phyloP scores from a whole-genome alignment of 2,888 invertebrate genomes.

The Drosophila imparisetae region DNA sequence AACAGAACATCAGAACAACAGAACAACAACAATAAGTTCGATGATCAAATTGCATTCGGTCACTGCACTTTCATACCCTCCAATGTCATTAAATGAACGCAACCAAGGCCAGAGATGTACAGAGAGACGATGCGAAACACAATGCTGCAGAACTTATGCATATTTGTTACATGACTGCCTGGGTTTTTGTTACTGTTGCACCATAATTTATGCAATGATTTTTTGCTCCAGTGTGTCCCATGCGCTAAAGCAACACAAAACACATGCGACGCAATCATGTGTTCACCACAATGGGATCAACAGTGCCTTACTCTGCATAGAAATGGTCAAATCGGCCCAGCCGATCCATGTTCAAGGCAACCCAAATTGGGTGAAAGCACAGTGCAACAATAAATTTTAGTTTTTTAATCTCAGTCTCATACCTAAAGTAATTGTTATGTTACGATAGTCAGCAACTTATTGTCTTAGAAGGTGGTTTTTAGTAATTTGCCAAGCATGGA shows the following conservation, averaged over 20 bases:
- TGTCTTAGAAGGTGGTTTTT: not conserved
- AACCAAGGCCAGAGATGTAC: not conserved
- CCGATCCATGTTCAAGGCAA: not conserved
- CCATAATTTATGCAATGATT: conserved; percentile 71
- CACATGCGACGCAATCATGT: conserved; percentile 40
- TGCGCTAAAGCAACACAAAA: conserved; percentile 59
- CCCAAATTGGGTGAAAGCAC: not conserved
- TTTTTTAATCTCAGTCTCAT: not conserved
- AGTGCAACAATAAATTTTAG: not conserved
- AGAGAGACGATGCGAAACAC: not conserved
- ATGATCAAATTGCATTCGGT: conserved; percentile 42
- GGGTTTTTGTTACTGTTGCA: conserved; percentile 33
- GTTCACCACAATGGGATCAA: conserved; percentile 22
- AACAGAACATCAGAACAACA: not conserved
- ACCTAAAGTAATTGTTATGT: not conserved
- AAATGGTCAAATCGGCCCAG: not conserved
- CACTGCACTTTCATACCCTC: conserved; percentile 13
- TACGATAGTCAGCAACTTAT: not conserved
- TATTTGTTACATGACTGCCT: conserved; percentile 61
- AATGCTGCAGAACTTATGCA: conserved; percentile 50
- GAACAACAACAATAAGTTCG: conserved; percentile 8
- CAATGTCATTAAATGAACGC: conserved; percentile 6
- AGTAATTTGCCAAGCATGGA: not conserved
- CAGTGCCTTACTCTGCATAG: not conserved
- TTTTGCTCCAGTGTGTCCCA: conserved; percentile 46